Conservation (phyloP, 2,113 vertebrate genomes). For the Limanda limanda region DNA sequence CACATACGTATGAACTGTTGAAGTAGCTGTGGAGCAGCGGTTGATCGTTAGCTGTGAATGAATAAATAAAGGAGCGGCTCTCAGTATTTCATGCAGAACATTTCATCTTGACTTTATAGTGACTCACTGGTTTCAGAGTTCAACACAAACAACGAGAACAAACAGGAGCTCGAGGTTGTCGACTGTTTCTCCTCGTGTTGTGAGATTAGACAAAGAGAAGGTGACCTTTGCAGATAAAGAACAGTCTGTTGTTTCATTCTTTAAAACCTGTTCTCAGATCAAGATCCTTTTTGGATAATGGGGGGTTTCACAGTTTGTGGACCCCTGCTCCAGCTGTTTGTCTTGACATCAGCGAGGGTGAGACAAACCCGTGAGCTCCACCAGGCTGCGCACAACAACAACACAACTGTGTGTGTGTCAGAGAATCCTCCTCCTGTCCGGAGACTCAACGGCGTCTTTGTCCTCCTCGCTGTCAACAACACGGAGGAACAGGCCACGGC, state of each 20-base stretch:
- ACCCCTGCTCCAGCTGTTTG: too few species aligned
- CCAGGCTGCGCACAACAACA: conserved; percentile 31
- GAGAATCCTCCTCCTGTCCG: conserved; percentile 63
- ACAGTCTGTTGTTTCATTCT: background rate
- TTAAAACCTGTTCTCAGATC: too few species aligned
- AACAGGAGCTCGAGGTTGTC: too few species aligned
- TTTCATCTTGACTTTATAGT: too few species aligned
- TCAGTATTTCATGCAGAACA: too few species aligned
- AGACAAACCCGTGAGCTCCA: conserved; percentile 29
- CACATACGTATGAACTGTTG: background rate
- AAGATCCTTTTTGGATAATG: too few species aligned
- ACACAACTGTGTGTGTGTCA: conserved; percentile 10
- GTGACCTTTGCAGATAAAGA: conserved; percentile 11
- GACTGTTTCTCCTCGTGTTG: background rate
- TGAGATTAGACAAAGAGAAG: background rate
- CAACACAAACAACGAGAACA: too few species aligned
- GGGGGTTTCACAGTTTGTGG: too few species aligned
- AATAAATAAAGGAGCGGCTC: too few species aligned
- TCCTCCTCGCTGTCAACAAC: conserved; percentile 16
- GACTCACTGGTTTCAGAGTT: too few species aligned
- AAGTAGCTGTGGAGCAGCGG: too few species aligned
- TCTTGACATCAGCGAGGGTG: conserved; percentile 40
- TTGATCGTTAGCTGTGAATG: too few species aligned
- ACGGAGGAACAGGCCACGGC: background rate
- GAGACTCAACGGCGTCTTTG: conserved; percentile 63